Evolutionary conservation across 1,140 invertebrate species (phyloP), one percentile per base, ranked within the genome.

Genomic region (Tetramorium alpestre): DNA sequence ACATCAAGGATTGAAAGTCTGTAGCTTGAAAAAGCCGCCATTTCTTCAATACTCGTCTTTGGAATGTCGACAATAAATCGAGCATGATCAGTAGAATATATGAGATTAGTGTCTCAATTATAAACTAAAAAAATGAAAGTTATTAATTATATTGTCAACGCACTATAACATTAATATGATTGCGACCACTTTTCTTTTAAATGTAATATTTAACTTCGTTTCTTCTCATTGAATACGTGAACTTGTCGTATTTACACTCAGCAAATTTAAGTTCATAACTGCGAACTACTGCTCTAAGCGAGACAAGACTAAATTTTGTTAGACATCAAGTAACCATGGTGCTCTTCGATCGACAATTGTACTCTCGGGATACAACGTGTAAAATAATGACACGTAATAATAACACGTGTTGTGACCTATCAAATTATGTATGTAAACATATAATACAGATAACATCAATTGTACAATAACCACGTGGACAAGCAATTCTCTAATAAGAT

Each of bases 21-120:
- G 64, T 90, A 3, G 88, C 90, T 0, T 33, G 62, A 10, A 92
- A 90, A 10, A 44, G 51, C 10, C 16, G 33, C 82, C 89, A 92
- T 65, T 72, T 88, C 82, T 67, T 89, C 33, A 1, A 1, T 1
- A 25, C 10, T 18, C 10, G 28, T 33, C 1, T 3, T 41, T 18
- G 6, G 8, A 69, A 81, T 72, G 69, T 60, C n/a, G 28, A 18
- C 6, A 11, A 8, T 11, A 4, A 44, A 44, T 38, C 1, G 41
- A 47, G n/a, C 67, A 70, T 70, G n/a, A 67, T 56, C 11, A 10
- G 11, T 0, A 1, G 1, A 58, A 47, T 69, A 10, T 22, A 3
- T 10, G 18, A 3, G 7, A 47, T 3, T 33, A 44, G 22, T 1
- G 7, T 64, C 8, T 62, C 22, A 62, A 11, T 60, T 18, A 8